These are phyloP conservation scores for Hypomecis punctinalis DNA, from an alignment of 2,888 invertebrate species.

Conservation along the genomic window DNA sequence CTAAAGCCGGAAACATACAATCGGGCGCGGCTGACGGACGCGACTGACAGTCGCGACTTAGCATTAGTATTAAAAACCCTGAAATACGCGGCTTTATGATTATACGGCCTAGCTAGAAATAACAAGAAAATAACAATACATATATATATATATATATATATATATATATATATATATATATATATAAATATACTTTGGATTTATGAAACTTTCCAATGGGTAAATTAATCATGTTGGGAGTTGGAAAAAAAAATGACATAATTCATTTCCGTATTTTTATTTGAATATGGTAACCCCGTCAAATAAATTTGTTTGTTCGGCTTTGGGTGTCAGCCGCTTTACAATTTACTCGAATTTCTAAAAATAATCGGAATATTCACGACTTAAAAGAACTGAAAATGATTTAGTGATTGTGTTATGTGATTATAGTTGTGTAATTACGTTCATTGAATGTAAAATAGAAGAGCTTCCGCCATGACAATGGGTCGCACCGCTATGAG, in stretches of 20 bases:
- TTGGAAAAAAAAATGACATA: too few species aligned
- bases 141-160: too few species aligned
- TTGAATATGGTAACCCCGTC: constrained; percentile 55
- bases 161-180: too few species aligned
- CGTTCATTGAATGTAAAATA: constrained; percentile 69
- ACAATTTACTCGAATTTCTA: constrained; percentile 73
- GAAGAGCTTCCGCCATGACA: constrained; percentile 80
- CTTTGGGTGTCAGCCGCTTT: constrained; percentile 83
- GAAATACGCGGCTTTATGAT: too few species aligned
- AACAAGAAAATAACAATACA: too few species aligned
- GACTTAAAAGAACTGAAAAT: constrained; percentile 70
- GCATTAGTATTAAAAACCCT: too few species aligned
- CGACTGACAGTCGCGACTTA: too few species aligned
- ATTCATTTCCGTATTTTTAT: too few species aligned
- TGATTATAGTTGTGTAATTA: constrained; percentile 60
- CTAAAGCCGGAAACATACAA: too few species aligned
- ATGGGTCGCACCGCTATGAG: constrained; percentile 74
- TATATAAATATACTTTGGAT: too few species aligned
- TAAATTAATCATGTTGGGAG: neutral
- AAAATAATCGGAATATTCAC: constrained; percentile 69
- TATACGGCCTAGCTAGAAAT: too few species aligned
- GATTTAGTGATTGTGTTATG: constrained; percentile 71
- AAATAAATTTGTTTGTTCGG: constrained; percentile 79
- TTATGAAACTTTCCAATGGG: neutral
- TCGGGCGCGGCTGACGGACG: too few species aligned